phyloP scores from a whole-genome alignment of 2,113 vertebrate genomes.

The Dasypus novemcinctus region DNA sequence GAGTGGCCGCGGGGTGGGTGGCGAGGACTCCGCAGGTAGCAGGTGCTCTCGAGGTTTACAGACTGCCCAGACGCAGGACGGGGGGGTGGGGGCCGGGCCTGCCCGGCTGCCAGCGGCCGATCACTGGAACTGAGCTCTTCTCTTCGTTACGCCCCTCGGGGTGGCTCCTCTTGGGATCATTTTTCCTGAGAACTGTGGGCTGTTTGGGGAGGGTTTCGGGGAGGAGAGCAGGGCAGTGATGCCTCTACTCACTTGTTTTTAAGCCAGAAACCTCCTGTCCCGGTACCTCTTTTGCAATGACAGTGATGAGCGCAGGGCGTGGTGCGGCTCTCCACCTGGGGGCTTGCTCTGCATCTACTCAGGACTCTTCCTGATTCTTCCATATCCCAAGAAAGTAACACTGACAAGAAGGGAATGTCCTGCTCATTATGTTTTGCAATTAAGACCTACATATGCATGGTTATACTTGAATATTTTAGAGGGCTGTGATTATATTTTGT shows the following conservation, averaged over 20 bases:
- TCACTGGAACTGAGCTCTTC: neutral
- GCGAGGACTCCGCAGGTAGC: neutral
- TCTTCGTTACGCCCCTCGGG: neutral
- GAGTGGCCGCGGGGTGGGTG: no score
- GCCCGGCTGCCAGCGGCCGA: neutral
- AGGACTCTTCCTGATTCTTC: neutral
- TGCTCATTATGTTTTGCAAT: neutral
- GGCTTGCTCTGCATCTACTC: neutral
- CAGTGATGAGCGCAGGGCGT: neutral
- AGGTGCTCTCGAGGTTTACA: neutral
- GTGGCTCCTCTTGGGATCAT: neutral
- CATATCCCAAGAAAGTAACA: neutral
- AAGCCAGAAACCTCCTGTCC: neutral
- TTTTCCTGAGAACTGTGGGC: neutral
- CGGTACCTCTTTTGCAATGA: neutral
- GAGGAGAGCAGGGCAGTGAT: neutral
- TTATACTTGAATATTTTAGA: neutral
- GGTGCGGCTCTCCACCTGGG: conserved; percentile 25
- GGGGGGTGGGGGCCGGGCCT: neutral
- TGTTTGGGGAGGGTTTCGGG: neutral
- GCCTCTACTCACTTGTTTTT: neutral
- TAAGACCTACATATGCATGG: neutral
- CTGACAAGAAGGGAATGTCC: neutral
- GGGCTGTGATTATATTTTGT: neutral
- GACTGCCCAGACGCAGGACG: neutral